phyloP scores from a whole-genome alignment of 2,113 vertebrate genomes.

The Thalassoma bifasciatum region DNA sequence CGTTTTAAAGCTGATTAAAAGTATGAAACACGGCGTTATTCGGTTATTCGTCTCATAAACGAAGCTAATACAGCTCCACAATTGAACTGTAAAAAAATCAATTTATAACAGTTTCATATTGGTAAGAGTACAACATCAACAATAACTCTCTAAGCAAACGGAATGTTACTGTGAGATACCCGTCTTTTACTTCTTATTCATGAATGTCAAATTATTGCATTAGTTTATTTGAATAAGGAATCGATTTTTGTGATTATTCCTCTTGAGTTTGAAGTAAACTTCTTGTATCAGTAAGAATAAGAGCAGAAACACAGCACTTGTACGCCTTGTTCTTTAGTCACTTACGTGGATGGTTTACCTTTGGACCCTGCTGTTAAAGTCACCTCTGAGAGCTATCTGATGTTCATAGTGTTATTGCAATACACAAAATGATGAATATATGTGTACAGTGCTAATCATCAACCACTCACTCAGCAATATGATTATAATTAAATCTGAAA shows the following conservation, averaged over 20 bases:
- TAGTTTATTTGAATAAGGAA: too few species aligned
- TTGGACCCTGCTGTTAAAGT: constrained; percentile 14
- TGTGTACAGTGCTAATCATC: too few species aligned
- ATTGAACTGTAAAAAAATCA: neutral
- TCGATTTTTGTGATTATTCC: too few species aligned
- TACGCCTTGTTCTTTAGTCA: neutral
- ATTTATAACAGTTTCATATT: neutral
- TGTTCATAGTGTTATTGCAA: neutral
- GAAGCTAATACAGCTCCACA: neutral
- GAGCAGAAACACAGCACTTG: neutral
- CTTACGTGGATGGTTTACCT: neutral
- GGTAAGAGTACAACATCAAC: too few species aligned
- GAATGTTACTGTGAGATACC: neutral
- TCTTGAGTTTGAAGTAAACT: too few species aligned
- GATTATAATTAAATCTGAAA: too few species aligned
- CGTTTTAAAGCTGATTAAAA: too few species aligned
- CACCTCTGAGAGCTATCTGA: neutral
- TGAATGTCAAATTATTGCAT: too few species aligned
- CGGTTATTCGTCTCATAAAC: too few species aligned
- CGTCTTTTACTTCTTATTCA: neutral
- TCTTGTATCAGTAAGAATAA: neutral
- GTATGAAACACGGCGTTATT: too few species aligned
- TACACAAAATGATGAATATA: too few species aligned
- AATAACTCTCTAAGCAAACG: neutral
- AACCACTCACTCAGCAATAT: too few species aligned